Evolutionary conservation across 2,797 vertebrate species (phyloP).

Genomic region (Ambastaia sidthimunki): DNA sequence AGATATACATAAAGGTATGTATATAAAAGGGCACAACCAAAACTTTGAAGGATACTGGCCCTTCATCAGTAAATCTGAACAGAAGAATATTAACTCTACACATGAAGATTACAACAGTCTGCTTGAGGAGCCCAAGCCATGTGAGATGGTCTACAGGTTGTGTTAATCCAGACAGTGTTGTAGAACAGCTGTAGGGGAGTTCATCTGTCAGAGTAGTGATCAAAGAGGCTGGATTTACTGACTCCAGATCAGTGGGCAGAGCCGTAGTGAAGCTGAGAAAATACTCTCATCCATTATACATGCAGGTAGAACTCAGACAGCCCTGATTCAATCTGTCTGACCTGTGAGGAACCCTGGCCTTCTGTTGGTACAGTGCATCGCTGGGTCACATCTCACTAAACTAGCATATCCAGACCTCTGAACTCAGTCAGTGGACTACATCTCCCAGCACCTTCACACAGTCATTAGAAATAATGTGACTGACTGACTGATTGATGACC

Average conservation of each 20-base stretch:
- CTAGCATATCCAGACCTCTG: constrained; percentile 12
- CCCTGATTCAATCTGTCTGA: constrained; percentile 40
- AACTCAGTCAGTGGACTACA: constrained; percentile 14
- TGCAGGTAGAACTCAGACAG: constrained; percentile 33
- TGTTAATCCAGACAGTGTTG: not conserved
- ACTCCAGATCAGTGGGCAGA: constrained; percentile 51
- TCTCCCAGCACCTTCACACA: not conserved
- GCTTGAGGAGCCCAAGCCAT: not conserved
- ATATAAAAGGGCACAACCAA: not conserved
- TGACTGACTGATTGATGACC: not conserved
- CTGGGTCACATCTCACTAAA: constrained; percentile 6
- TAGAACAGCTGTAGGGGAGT: constrained; percentile 39
- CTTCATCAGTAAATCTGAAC: not conserved
- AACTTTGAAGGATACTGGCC: not conserved
- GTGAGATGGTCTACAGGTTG: constrained; percentile 8
- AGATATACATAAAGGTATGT: too few relatives aligned
- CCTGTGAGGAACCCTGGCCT: constrained; percentile 29
- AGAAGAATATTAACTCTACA: not conserved
- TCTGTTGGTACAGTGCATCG: constrained; percentile 32
- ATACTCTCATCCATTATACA: constrained; percentile 53
- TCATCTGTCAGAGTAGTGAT: constrained; percentile 65
- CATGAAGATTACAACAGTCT: not conserved
- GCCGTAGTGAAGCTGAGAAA: constrained; percentile 29
- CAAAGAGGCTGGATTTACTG: constrained; percentile 57
- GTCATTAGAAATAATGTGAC: not conserved